Base-by-base conservation (phyloP, 2,797 vertebrate genomes). In the Masticophis lateralis region DNA sequence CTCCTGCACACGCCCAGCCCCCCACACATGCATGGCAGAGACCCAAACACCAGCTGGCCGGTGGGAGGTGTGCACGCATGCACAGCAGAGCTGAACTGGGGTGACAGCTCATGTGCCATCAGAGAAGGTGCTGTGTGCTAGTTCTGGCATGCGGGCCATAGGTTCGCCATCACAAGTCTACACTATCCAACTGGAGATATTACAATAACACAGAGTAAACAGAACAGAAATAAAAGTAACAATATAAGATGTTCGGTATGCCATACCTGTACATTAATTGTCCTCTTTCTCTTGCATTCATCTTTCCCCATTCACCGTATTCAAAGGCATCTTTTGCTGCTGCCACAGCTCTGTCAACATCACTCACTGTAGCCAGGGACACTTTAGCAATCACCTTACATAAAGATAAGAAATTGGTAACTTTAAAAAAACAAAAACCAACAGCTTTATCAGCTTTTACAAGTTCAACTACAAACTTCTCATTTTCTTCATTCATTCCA, bases 321-420 rank as follows among this genome's bases (percentile, higher is more conserved):
- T 99, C 98, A 96, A 98, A 99, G 8, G 99, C 99, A 27, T 99
- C 98, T 96, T 99, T 99, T 37, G 99, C 99, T 28, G 99, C 99
- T 18, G 98, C 98, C 88, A 99, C 99, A 0, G 99, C 99, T 88
- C 98, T 98, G 96, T 99, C 99, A 83, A 99, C 99, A 61, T 99
- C 99, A 25, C 94, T 98, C 95, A 98, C 94, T 0, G 99, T 98
- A 83, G 99, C 98, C 13, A 98, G 99, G 2, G 99, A 98, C 6
- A 99, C 99, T 92, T 98, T 98, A 96, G 99, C 98, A 97, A 99
- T 99, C 37, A 98, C 96, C 99, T 99, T 94, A 91, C 88, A 96
- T 94, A 94, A 53, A 96, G 59, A 89, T 0, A 96, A 90, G 28
- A 22, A 12, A 91, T 91, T 86, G 20, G 95, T 94, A 96, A 63